A percentile compares a stretch with the other conserved stretches of the same genome.
phyloP scores from a whole-genome alignment of 2,888 invertebrate genomes.

The Miltochrista miniata region DNA sequence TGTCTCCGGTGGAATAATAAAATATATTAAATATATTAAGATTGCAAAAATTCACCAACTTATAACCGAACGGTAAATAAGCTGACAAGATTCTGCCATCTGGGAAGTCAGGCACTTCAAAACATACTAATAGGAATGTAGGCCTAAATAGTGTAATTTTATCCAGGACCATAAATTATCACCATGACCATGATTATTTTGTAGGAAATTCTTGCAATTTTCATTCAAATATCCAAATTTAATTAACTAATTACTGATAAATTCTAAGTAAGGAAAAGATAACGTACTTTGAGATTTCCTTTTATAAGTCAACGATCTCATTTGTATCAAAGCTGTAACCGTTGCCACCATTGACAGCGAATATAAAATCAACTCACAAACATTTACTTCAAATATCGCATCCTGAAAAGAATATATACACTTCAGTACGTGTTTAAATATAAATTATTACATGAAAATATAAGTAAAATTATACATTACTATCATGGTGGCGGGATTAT shows the following conservation, averaged over 20 bases:
- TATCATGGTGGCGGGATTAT: constrained; percentile 83
- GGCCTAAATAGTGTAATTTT: no score
- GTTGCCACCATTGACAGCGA: constrained; percentile 86
- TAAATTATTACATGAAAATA: neutral
- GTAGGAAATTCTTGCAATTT: neutral
- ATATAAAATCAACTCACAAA: constrained; percentile 90
- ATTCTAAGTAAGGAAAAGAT: neutral
- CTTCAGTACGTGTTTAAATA: neutral
- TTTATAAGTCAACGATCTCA: constrained; percentile 87
- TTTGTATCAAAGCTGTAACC: constrained; percentile 86
- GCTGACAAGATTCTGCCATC: no score
- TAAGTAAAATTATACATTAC: constrained; percentile 49
- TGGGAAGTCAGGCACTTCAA: no score
- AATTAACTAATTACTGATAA: neutral
- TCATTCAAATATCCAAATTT: neutral
- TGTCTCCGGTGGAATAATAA: no score
- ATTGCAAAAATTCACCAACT: no score
- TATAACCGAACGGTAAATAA: no score
- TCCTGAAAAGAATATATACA: constrained; percentile 55
- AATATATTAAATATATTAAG: no score
- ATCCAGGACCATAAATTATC: no score
- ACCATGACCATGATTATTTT: no score
- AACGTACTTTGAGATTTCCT: constrained; percentile 78
- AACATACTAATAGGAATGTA: no score
- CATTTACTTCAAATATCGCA: constrained; percentile 89